A percentile compares a stretch with the other conserved stretches of the same genome.
Conservation (phyloP, 2,888 invertebrate genomes). For the Drosophila pegasa region DNA sequence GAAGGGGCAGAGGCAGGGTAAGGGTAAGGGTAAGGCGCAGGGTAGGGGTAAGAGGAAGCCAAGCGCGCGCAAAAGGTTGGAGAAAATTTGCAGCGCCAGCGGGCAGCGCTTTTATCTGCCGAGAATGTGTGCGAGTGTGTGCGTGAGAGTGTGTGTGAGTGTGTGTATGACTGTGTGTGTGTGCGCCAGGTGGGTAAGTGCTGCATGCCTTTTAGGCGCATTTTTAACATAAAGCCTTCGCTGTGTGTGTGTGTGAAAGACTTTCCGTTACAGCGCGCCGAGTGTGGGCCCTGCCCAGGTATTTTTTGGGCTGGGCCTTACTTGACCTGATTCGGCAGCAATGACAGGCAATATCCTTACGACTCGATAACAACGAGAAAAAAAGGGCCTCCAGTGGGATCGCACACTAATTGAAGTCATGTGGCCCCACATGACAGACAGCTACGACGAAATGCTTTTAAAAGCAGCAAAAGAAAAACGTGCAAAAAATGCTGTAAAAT, state of each 20-base stretch:
- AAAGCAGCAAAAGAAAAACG: no score
- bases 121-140: not conserved
- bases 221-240: constrained; percentile 27
- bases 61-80: constrained; percentile 3
- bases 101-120: constrained; percentile 40
- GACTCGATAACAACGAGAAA: constrained; percentile 29
- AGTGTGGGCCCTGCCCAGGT: constrained; percentile 12
- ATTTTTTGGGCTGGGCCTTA: constrained; percentile 25
- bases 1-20: not conserved
- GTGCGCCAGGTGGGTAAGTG: constrained; percentile 12
- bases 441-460: constrained; percentile 48
- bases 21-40: no score
- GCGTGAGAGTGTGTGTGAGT: constrained; percentile 3
- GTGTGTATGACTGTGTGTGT: constrained; percentile 13
- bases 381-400: constrained; percentile 18
- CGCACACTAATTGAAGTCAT: constrained; percentile 41
- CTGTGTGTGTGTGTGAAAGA: constrained; percentile 30
- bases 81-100: constrained; percentile 24
- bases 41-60: not conserved
- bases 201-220: constrained; percentile 38
- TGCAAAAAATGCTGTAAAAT: not conserved
- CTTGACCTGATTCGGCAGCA: constrained; percentile 48
- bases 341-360: constrained; percentile 43
- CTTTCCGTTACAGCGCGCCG: constrained; percentile 20
- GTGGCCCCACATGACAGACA: constrained; percentile 27